A percentile compares a stretch with the other conserved stretches of the same genome.
These are phyloP conservation scores for Cheilosia scutellata DNA, from an alignment of 2,888 invertebrate species.

Conservation along the genomic window DNA sequence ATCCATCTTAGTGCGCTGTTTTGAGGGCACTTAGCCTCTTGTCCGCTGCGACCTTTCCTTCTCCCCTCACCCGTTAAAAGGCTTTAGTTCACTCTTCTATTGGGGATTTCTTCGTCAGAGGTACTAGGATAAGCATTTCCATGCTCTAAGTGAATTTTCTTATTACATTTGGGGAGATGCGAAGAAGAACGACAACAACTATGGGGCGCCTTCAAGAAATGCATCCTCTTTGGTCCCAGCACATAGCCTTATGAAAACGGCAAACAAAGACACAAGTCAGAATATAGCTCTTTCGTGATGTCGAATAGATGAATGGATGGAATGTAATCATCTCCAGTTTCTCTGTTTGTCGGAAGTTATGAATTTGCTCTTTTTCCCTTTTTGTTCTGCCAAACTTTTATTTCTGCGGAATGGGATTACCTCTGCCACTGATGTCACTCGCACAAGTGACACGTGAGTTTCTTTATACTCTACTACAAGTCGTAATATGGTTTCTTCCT, in stretches of 20 bases:
- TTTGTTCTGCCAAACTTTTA: background rate
- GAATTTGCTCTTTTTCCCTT: slow-evolving; percentile 42
- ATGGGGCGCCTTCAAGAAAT: slow-evolving; percentile 16
- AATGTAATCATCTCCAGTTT: slow-evolving; percentile 70
- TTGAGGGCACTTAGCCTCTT: slow-evolving; percentile 67
- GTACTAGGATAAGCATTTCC: slow-evolving; percentile 66
- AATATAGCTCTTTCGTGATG: slow-evolving; percentile 38
- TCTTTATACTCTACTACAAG: slow-evolving; percentile 18
- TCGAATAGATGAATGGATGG: slow-evolving; percentile 67
- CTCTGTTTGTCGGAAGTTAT: slow-evolving; percentile 66
- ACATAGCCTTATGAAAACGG: slow-evolving; percentile 14
- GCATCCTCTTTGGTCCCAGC: no score
- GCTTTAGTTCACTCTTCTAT: slow-evolving; percentile 57
- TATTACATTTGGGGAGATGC: slow-evolving; percentile 57
- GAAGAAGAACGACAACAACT: slow-evolving; percentile 28
- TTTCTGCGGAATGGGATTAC: background rate
- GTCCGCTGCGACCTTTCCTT: slow-evolving; percentile 15
- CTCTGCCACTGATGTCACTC: background rate
- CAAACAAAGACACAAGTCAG: slow-evolving; percentile 33
- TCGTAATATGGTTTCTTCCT: background rate
- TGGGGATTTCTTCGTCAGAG: slow-evolving; percentile 47
- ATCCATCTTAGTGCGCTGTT: slow-evolving; percentile 29
- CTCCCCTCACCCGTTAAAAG: slow-evolving; percentile 44
- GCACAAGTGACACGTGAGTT: slow-evolving; percentile 49
- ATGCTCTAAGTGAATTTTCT: slow-evolving; percentile 74